Evolutionary conservation across 2,113 vertebrate genomes (phyloP), one percentile per base, ranked within the genome.

Genomic region (Indri indri): DNA sequence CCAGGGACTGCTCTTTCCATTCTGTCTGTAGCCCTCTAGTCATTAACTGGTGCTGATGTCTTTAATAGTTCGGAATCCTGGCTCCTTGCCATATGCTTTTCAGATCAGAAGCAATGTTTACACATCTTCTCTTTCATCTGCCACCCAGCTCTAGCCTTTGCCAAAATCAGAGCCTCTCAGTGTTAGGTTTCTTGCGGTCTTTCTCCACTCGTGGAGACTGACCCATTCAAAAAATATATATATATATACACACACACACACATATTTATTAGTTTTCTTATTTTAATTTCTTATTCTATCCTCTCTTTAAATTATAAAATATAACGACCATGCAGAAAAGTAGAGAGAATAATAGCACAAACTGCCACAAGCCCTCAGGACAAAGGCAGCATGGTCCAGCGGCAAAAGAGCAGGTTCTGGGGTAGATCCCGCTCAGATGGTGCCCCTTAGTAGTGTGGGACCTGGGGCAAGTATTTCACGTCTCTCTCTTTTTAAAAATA

Each of bases 261-360:
- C 11, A 50, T 50, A 52, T 54, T 8, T 66, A 42, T 50, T 82
- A 42, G 79, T 32, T 68, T 76, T 95, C 47, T 95, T 68, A 32
- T 32, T 84, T 65, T 65, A 45, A 73, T 85, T 77, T 87, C 74
- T 90, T 73, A 14, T 8, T 86, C 2, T 32, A 83, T 88, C 82
- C 47, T 83, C 70, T 92, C 34, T 87, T 87, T 37, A 90, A 94
- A 59, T 81, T 90, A 77, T 82, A 22, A 71, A 54, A 81, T 92
- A 13, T 40, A 59, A 83, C 70, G 86, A 59, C 63, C n/a, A 18
- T 27, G 50, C 52, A 82, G 80, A 61, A 70, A 88, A 95, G 32
- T 50, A 50, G 59, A 66, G 57, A 88, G 40, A 27, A 50, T 80
- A 14, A 23, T 40, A 54, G 18, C n/a, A 68, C 16, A 82, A 37